Conservation (phyloP, 2,797 vertebrate genomes). For the Centroberyx gerrardi region DNA sequence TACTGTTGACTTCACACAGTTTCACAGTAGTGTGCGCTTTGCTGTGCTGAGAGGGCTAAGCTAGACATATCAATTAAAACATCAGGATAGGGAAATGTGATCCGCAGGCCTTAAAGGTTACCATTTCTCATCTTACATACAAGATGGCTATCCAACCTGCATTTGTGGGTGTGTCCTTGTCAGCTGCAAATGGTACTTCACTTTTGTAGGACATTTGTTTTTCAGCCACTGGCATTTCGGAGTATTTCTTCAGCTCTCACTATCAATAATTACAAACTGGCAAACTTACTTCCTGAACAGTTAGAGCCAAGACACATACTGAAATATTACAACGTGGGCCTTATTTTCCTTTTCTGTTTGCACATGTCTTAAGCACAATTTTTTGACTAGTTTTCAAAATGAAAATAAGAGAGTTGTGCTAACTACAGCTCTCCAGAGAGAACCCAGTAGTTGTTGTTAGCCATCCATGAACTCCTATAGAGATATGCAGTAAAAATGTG, state of each 20-base stretch:
- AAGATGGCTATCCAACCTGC: constrained; percentile 10
- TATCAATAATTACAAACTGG: background rate
- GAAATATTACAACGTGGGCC: background rate
- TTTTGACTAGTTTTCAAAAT: too few species aligned
- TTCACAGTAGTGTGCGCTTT: constrained; percentile 44
- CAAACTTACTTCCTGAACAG: background rate
- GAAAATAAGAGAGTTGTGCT: too few species aligned
- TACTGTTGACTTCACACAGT: constrained; percentile 55
- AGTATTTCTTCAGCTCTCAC: too few species aligned
- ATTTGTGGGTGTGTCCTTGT: background rate
- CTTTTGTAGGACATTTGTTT: too few species aligned
- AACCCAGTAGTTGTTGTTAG: too few species aligned
- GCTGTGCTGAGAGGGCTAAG: constrained; percentile 40
- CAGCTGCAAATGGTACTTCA: constrained; percentile 1
- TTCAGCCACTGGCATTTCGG: too few species aligned
- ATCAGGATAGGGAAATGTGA: constrained; percentile 38
- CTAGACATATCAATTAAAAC: constrained; percentile 59
- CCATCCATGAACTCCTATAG: too few species aligned
- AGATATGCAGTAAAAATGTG: too few species aligned
- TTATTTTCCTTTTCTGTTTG: too few species aligned
- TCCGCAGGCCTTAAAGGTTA: constrained; percentile 11
- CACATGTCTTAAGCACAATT: too few species aligned
- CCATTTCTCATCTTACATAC: constrained; percentile 23
- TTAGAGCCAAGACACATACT: background rate
- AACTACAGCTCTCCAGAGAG: too few species aligned